Base-by-base conservation (phyloP, 2,888 invertebrate genomes). In the Cosmorhoe ocellata region DNA sequence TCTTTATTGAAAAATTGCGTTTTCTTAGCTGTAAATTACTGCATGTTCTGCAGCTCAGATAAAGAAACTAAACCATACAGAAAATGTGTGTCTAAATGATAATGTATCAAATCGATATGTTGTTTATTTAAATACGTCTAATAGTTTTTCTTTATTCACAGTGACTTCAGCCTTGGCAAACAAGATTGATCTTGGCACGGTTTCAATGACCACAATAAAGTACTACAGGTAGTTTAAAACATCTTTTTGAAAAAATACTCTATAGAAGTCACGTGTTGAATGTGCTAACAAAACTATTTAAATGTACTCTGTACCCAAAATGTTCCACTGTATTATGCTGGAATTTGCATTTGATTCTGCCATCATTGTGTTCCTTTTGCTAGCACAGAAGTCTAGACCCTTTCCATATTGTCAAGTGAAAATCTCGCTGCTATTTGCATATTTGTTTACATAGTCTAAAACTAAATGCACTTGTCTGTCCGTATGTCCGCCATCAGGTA, bases 161-260 rank as follows among this genome's bases (percentile, higher is more conserved):
- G 46, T 37, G 37, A 38, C 48, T 41, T 36, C 41, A 56, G 39
- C 69, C 69, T 76, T 81, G 80, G 73, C 74, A 75, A 61, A 64
- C 61, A 63, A 55, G 60, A 69, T 69, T 69, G 68, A 61, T 76
- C 63, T 81, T 82, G 81, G 82, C 82, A 58, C 51, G 32, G 59
- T 61, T 76, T 81, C 82, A 82, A 82, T 48, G 50, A 33, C 40
- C 56, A 45, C 61, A 58, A 43, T 59, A 65, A 61, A 48, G 59
- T 51, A 61, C 3, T n/a, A 31, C 13, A 34, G 34, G 10, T 9
- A 32, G 10, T 39, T 39, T 39, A 11, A 42, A 33, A 27, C 12
- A 26, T 22, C 26, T 26, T 7, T 42, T 26, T 41, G 22, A 18
- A 4, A 18, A 3, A 4, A 18, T 18, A 18, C 2, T 3, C 4